These are phyloP conservation scores for Sebastiscus albofasciatus DNA, from an alignment of 2,797 vertebrate genomes.

Conservation along the genomic window DNA sequence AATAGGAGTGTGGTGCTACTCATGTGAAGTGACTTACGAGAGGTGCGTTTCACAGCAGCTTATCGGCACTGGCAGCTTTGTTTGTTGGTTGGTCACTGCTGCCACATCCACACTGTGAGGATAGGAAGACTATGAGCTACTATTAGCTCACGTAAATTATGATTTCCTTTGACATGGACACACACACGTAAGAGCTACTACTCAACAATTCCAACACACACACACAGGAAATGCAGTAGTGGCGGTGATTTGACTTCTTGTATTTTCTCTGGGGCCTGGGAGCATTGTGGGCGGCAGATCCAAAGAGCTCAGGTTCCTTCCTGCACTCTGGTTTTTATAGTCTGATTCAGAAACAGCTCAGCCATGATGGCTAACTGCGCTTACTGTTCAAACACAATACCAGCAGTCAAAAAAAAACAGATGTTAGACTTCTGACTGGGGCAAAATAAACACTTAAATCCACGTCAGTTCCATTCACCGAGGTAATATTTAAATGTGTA, in stretches of 20 bases:
- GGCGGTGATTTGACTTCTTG: slow-evolving; percentile 27
- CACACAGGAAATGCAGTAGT: slow-evolving; percentile 47
- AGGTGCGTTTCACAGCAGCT: not conserved
- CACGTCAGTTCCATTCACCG: slow-evolving; percentile 6
- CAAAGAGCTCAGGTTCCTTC: slow-evolving; percentile 55
- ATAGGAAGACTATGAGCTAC: slow-evolving; percentile 13
- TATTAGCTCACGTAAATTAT: slow-evolving; percentile 15
- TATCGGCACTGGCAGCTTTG: not conserved
- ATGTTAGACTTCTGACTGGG: slow-evolving; percentile 6
- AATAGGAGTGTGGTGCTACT: slow-evolving; percentile 3
- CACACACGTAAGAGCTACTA: not conserved
- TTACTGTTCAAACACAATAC: slow-evolving; percentile 30
- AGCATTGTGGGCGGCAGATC: slow-evolving; percentile 53
- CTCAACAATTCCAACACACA: not conserved
- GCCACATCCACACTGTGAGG: slow-evolving; percentile 6
- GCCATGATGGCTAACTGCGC: slow-evolving; percentile 11
- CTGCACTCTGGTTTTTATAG: slow-evolving; percentile 43
- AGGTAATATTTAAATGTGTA: slow-evolving; percentile 32
- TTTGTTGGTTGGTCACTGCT: slow-evolving; percentile 49
- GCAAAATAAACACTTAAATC: slow-evolving; percentile 32
- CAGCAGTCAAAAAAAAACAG: slow-evolving; percentile 5
- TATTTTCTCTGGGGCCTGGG: slow-evolving; percentile 28
- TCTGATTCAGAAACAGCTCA: slow-evolving; percentile 52
- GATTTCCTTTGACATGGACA: slow-evolving; percentile 3
- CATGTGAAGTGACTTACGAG: slow-evolving; percentile 11